These are phyloP conservation scores for Camponotus floridanus DNA, from an alignment of 1,140 invertebrate genomes.

Conservation along the genomic window DNA sequence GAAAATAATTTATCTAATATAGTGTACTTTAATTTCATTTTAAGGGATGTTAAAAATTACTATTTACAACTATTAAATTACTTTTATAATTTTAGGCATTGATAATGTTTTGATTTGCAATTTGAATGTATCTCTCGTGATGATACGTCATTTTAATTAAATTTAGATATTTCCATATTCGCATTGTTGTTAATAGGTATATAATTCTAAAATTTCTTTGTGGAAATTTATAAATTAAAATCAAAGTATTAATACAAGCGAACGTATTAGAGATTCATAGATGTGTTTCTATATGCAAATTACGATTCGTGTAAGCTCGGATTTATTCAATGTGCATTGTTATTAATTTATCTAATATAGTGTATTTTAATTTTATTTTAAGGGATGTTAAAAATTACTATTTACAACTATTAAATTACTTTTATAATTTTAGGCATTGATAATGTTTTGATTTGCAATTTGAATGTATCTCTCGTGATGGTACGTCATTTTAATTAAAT, in stretches of 20 bases:
- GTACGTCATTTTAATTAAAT: background rate
- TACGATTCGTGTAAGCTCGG: background rate
- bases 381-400: background rate
- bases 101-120: background rate
- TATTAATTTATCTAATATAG: conserved; percentile 2
- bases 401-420: background rate
- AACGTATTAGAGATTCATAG: background rate
- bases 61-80: background rate
- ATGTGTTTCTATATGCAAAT: background rate
- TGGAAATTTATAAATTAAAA: too few relatives aligned
- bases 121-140: background rate
- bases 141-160: background rate
- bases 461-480: background rate
- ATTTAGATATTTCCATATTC: background rate
- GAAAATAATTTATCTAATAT: background rate
- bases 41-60: background rate
- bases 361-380: background rate
- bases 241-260: too few relatives aligned
- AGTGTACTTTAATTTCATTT: background rate
- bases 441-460: background rate
- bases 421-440: background rate
- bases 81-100: background rate
- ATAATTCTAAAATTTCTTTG: background rate
- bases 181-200: background rate
- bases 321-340: background rate